These are phyloP conservation scores for Catamblyrhynchus diadema DNA, from an alignment of 2,797 vertebrate species.

Conservation along the genomic window DNA sequence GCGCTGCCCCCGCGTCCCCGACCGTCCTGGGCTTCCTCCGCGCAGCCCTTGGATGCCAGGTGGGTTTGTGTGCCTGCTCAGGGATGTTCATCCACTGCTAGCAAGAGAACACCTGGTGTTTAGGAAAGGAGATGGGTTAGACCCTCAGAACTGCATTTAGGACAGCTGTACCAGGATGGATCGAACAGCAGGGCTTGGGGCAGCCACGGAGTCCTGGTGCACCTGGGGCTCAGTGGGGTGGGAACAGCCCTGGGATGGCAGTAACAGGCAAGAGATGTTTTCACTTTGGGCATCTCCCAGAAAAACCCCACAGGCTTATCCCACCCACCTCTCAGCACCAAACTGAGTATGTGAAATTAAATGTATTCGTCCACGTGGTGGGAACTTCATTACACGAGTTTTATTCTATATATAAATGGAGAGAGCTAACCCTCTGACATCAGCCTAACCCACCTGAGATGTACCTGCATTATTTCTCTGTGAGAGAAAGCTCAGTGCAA, in stretches of 20 bases:
- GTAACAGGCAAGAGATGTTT: neutral
- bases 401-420: neutral
- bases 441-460: neutral
- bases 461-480: neutral
- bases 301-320: neutral
- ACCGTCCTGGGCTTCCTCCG: slow-evolving; percentile 91
- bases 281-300: neutral
- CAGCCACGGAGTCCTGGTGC: neutral
- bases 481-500: neutral
- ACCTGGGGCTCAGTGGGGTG: neutral
- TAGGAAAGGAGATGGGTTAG: neutral
- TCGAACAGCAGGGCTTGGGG: neutral
- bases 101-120: rapidly evolving
- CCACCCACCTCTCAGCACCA: neutral
- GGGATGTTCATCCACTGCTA: rapidly evolving
- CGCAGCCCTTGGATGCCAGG: slow-evolving; percentile 91
- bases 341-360: neutral
- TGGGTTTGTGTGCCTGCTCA: neutral
- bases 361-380: neutral
- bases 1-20: slow-evolving; percentile 92
- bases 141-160: neutral
- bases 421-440: neutral
- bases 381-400: rapidly evolving
- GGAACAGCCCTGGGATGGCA: neutral
- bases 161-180: neutral